A percentile compares a stretch with the other conserved stretches of the same genome.
Conservation (phyloP, 1,140 invertebrate genomes). For the Drosophila equinoxialis region DNA sequence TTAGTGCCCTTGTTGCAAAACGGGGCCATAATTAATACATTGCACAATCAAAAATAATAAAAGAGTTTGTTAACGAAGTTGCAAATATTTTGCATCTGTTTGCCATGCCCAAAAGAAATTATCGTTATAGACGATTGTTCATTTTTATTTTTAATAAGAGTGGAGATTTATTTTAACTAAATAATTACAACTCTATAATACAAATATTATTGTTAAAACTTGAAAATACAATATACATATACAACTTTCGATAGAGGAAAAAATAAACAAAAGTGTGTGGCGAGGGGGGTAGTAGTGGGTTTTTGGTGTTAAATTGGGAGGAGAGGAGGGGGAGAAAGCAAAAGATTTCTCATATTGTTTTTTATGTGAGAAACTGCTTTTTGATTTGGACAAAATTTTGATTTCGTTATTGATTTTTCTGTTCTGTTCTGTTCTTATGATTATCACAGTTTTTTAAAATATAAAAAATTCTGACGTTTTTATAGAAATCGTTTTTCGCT, state of each 20-base stretch:
- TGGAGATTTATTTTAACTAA: conserved; percentile 68
- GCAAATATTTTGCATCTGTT: background rate
- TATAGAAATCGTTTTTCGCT: conserved; percentile 63
- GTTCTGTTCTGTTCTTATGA: conserved; percentile 64
- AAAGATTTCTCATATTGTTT: conserved; percentile 10
- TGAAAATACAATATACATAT: conserved; percentile 56
- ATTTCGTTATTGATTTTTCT: conserved; percentile 26
- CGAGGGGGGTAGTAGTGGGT: background rate
- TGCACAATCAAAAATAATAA: background rate
- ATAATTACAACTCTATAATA: conserved; percentile 80
- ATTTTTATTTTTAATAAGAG: conserved; percentile 35
- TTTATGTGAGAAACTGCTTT: conserved; percentile 29
- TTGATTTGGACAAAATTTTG: conserved; percentile 37
- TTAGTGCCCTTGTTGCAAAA: conserved; percentile 66
- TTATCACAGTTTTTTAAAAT: conserved; percentile 81
- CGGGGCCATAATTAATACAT: conserved; percentile 64
- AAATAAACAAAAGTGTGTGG: background rate
- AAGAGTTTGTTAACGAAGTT: no score
- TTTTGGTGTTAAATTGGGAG: background rate
- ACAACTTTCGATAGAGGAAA: conserved; percentile 53
- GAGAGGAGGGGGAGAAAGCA: background rate
- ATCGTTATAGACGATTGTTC: background rate
- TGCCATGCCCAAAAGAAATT: background rate
- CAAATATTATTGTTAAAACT: conserved; percentile 71
- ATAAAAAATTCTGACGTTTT: conserved; percentile 60